Base-by-base conservation (phyloP, 2,888 invertebrate genomes). In the Troides aeacus region DNA sequence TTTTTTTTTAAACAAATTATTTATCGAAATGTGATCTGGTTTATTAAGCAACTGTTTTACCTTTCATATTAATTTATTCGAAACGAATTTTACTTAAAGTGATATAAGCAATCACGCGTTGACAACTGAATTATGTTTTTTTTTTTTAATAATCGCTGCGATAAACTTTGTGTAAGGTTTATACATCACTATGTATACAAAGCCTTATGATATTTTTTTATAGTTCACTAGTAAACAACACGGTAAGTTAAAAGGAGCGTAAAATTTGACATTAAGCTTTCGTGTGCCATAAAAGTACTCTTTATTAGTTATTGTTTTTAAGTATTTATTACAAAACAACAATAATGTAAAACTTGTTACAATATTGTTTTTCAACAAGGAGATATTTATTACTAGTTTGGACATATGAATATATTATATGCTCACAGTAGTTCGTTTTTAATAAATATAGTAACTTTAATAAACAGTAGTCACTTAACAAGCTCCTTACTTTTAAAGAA, bases 341-440 rank as follows among this genome's bases (percentile, higher is more conserved):
- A n/a, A n/a, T 53, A 53, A 53, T n/a, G n/a, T 46, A 53, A 53
- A 53, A 53, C 53, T n/a, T 53, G n/a, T 53, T 53, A 53, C 53
- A n/a, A 46, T 12, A 46, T 46, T 46, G 46, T 46, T 46, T 12
- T 46, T 46, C 30, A 4, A 30, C 30, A 30, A 30, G 30, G 3
- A 3, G 3, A 30, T 30, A 30, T 30, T 30, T 30, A 30, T 5
- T 30, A 30, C 30, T 30, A 30, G 30, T 12, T 46, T 42, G 12
- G 10, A 42, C 4, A 42, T 10, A 42, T 8, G 10, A 42, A 42
- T 10, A 42, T 12, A 8, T 0, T 42, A 12, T 42, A 42, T 12
- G 10, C 10, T 10, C 8, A 12, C 12, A 12, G 42, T 6, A 12
- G 2, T 42, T 12, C 1, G 42, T 42, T 42, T 42, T 42, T 15